Evolutionary conservation across 2,797 vertebrate genomes (phyloP), one percentile per base, ranked within the genome.

Genomic region (Coreius guichenoti): DNA sequence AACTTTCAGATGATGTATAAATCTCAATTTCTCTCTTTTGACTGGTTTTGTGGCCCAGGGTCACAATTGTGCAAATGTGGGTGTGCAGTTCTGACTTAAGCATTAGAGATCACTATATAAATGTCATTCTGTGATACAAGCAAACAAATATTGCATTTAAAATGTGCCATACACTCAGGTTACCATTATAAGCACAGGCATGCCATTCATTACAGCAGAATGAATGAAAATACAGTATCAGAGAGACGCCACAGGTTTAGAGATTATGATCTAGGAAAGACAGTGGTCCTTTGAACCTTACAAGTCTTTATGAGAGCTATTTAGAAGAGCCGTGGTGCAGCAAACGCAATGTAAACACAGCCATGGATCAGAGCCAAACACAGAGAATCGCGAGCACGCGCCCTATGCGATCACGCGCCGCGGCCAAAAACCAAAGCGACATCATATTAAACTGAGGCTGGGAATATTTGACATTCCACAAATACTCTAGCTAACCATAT

Each of bases 401-500:
- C 29, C 65, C 19, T 33, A 26, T 11, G 47, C 23, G 29, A 21
- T 70, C 47, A 70, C 13, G 8, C 49, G 54, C 31, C n/a, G 17
- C 69, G 31, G 54, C 29, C 80, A 74, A n/a, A 16, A 43, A 43
- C 68, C 73, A 76, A 68, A 54, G 5, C 61, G 51, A 43, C 39
- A 36, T 79, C 26, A 61, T 31, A 78, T 84, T 51, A 73, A 29
- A 49, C 26, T 1, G 21, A 73, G 54, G 47, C 56, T 11, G 29
- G 19, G 23, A 36, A 83, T 79, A 80, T 81, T 6, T 65, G 23
- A 80, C 82, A 91, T 86, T 88, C 85, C 87, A 78, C 80, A 89
- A 88, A 92, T 91, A 90, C 86, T 85, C 68, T 23, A 43, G 74
- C 81, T 92, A 90, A 91, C 36, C 83, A 86, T 91, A 94, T 94